Evolutionary conservation across 2,113 vertebrate genomes (phyloP).

Genomic region (Cairina moschata): DNA sequence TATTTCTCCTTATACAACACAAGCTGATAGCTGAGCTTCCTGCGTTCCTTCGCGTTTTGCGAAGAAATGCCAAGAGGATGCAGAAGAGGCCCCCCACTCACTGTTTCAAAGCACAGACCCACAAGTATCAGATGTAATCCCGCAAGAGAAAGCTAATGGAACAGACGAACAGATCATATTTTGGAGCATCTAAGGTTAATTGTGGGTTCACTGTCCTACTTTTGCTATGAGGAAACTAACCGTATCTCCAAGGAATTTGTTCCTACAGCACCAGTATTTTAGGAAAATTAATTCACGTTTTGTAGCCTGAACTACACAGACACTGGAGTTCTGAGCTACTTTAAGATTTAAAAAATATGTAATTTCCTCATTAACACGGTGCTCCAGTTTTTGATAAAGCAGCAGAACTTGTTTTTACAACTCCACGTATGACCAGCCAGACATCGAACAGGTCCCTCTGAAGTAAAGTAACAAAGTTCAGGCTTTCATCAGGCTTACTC

Average conservation of each 20-base stretch:
- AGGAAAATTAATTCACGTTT: background rate
- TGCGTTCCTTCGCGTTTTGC: background rate
- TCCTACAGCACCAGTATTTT: background rate
- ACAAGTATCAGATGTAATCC: background rate
- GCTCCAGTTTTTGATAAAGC: background rate
- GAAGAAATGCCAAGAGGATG: background rate
- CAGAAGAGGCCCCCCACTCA: background rate
- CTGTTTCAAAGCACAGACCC: background rate
- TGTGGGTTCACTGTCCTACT: background rate
- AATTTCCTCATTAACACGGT: background rate
- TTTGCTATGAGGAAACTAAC: background rate
- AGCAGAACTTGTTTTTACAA: background rate
- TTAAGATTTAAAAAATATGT: background rate
- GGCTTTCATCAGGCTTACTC: background rate
- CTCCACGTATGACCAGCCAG: fast-evolving
- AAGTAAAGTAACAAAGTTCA: background rate
- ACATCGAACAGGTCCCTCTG: background rate
- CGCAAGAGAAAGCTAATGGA: background rate
- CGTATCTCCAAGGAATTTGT: background rate
- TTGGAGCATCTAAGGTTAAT: background rate
- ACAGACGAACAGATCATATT: background rate
- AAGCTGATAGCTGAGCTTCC: background rate
- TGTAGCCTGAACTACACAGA: background rate
- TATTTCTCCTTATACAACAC: background rate
- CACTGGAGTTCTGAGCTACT: background rate